Evolutionary conservation across 2,113 vertebrate species (phyloP), one percentile per base, ranked within the genome.

Genomic region (Melanostigma gelatinosum): DNA sequence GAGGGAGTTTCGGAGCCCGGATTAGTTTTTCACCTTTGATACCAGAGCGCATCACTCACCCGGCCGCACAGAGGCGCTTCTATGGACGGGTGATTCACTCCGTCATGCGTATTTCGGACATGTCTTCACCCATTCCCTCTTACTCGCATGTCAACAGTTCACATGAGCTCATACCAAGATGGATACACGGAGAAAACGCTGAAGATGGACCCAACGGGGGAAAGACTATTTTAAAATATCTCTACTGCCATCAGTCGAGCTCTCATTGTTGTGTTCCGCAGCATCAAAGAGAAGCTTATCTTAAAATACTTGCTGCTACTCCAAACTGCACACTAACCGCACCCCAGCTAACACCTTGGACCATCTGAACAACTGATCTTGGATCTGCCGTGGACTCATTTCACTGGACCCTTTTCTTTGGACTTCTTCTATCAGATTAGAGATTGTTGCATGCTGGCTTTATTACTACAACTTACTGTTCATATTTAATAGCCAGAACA

Each of bases 11-110:
- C 54, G 65, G 70, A 10, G 32, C 29, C 44, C 48, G 80, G 89
- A 92, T 93, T 91, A 88, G 80, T 89, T 90, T 54, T 90, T 93
- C 92, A 93, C 85, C 88, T 91, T 87, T 89, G 79, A 88, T 91
- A 86, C 70, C 64, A 34, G 64, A 85, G 79, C 5, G 0, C 82
- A 91, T 92, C 72, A 61, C 87, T 93, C 86, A 89, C 7, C 22
- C 22, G 24, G 72, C 12, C 3, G 50, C 4, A 61, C 72, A 87
- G 81, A 87, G 40, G 58, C 36, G 52, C 4, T 7, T 60, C 75
- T 71, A 16, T n/a, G 48, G 74, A 44, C 60, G 27, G 16, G 71
- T 55, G 61, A 72, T 72, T 77, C 72, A 60, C 52, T 64, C 54
- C 50, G 29, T 81, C 61, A 27, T 15, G 40, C 40, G 52, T 69